Conservation (phyloP, 2,113 vertebrate genomes). For the Eidolon helvum region DNA sequence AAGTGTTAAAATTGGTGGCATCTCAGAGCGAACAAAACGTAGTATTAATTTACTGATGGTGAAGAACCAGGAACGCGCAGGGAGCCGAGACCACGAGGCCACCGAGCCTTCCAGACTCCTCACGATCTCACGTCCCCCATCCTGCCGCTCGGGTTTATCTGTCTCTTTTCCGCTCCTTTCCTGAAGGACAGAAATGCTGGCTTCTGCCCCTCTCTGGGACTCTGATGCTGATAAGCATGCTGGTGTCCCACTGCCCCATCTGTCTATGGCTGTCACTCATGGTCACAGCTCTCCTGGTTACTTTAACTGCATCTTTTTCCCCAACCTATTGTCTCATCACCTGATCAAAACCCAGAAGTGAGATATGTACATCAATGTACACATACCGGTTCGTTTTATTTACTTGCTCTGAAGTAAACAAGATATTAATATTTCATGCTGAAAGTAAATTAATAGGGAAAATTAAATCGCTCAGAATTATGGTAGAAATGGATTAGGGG, state of each 20-base stretch:
- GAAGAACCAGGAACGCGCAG: background rate
- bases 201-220: background rate
- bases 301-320: background rate
- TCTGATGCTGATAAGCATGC: background rate
- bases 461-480: background rate
- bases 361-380: background rate
- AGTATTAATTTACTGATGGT: background rate
- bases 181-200: background rate
- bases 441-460: background rate
- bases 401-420: background rate
- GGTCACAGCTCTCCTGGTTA: background rate
- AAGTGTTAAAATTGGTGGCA: background rate
- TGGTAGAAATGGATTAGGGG: background rate
- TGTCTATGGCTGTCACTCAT: background rate
- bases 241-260: background rate
- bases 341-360: background rate
- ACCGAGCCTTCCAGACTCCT: background rate
- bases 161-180: background rate
- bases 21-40: background rate
- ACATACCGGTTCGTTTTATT: background rate
- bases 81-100: background rate
- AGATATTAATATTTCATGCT: background rate
- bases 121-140: background rate
- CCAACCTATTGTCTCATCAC: background rate
- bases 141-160: background rate